Conservation (phyloP, 2,113 vertebrate species). For the Myrmecobius fasciatus region DNA sequence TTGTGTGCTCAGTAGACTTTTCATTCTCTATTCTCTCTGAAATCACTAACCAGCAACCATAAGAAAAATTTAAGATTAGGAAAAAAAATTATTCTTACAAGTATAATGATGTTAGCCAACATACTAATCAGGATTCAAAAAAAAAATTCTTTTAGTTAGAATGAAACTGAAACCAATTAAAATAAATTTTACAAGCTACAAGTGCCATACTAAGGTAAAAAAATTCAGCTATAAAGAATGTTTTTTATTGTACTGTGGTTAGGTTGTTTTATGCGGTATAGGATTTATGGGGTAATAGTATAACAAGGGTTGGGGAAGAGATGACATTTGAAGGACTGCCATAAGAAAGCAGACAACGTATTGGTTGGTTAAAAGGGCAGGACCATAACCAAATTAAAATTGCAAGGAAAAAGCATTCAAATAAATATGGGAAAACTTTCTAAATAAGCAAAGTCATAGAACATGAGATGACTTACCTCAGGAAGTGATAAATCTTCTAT, state of each 20-base stretch:
- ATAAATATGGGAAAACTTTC: neutral
- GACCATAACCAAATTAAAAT: neutral
- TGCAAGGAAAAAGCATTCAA: neutral
- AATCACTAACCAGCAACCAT: neutral
- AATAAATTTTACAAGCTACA: neutral
- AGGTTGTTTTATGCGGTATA: neutral
- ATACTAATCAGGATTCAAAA: neutral
- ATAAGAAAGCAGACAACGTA: neutral
- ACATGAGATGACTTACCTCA: neutral
- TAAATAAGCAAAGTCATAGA: neutral
- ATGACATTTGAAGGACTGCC: neutral
- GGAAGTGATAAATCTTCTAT: neutral
- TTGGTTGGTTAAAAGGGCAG: neutral
- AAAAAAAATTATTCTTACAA: neutral
- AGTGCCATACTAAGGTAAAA: neutral
- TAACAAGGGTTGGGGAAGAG: neutral
- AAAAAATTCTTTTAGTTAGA: too few relatives aligned
- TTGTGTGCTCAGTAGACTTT: neutral
- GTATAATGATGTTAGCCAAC: neutral
- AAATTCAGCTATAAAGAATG: neutral
- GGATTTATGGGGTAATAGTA: neutral
- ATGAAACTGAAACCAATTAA: neutral
- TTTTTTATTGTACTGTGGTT: neutral
- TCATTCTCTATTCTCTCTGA: slow-evolving; percentile 20
- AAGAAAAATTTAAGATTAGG: neutral